Base-by-base conservation (phyloP, 2,113 vertebrate genomes). In the Ictalurus punctatus region DNA sequence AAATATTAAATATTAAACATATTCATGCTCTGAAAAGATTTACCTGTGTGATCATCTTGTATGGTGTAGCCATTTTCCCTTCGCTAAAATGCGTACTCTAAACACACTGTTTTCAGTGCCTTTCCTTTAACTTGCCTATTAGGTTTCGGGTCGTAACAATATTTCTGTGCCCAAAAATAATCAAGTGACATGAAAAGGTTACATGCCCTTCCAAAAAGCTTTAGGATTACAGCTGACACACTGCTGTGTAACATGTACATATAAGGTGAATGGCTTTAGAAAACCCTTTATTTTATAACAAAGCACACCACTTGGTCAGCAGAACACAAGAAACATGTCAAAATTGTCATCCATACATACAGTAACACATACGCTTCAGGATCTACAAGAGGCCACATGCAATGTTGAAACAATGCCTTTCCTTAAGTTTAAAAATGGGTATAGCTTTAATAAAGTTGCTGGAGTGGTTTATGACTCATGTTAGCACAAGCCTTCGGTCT, bases 1-100 rank as follows among this genome's bases (percentile, higher is more conserved):
- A 92, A 91, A 88, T 91, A 95, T 94, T 95, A 94, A 95, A 94
- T 97, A 99, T 98, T 99, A 99, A 99, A 98, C 87, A 94, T 97
- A 96, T 95, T 95, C 94, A 95, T 96, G 94, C 95, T 94, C 94
- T 94, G 91, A 95, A 93, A 79, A 7, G 65, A 67, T 85, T 54
- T 48, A 19, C 67, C 37, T 56, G 30, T 0, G 52, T 83, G n/a
- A 63, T 63, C 16, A 14, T 27, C 48, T 27, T 44, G 34, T 27
- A 56, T 14, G 5, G 13, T 52, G 17, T 76, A 76, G 37, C 23
- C 16, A 8, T n/a, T 80, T 34, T 8, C 58, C 8, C 30, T 27
- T 4, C 2, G 25, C 21, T n/a, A 84, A 44, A 69, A 52, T 52
- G 17, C 44, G 58, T 48, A 54, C 30, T 56, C 17, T 73, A 40